Percentiles rank a stretch among this genome's conserved stretches.
These are phyloP conservation scores for Mus pahari DNA, from an alignment of 2,113 vertebrate species.

Conservation along the genomic window DNA sequence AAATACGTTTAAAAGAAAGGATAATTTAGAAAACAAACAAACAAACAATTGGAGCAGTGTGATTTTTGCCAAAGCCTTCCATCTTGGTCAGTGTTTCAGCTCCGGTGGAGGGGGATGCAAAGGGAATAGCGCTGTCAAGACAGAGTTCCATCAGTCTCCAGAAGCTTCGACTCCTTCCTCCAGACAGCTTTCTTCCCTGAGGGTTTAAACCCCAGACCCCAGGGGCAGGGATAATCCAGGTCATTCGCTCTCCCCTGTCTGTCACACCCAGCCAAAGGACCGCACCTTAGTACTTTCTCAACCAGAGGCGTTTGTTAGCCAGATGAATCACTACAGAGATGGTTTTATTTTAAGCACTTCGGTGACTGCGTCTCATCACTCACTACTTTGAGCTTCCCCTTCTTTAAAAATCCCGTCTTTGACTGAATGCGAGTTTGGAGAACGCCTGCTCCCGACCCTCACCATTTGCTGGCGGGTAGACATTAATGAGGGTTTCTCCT, in stretches of 20 bases:
- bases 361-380: constrained; percentile 15
- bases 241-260: constrained; percentile 23
- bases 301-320: constrained; percentile 42
- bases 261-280: neutral
- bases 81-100: accelerated
- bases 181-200: neutral
- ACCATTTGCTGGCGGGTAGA: constrained; percentile 29
- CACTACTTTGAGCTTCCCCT: neutral
- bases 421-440: neutral
- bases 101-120: neutral
- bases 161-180: neutral
- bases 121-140: accelerated
- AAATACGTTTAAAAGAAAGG: neutral
- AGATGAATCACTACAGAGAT: constrained; percentile 34
- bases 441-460: neutral
- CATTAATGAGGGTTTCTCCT: constrained; percentile 32
- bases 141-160: neutral
- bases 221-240: constrained; percentile 43
- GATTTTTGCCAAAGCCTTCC: neutral
- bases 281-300: constrained; percentile 1
- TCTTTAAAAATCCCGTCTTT: neutral
- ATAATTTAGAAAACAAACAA: neutral
- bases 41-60: neutral
- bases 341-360: constrained; percentile 68
- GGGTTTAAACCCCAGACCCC: neutral